phyloP scores from a whole-genome alignment of 2,797 vertebrate genomes.

The Euthynnus affinis region DNA sequence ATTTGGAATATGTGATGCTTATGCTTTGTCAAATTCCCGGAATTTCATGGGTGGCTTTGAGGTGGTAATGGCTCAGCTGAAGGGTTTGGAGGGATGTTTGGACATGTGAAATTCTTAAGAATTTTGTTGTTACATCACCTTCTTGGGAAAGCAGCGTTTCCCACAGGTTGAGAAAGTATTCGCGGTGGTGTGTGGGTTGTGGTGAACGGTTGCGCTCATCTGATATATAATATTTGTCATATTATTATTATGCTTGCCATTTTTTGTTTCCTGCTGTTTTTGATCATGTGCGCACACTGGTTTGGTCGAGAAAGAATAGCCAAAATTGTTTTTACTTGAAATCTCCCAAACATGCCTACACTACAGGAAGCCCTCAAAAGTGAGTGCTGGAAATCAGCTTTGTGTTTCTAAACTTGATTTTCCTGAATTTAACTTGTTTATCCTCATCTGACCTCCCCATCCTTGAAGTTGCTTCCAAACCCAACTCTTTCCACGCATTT shows the following conservation, averaged over 20 bases:
- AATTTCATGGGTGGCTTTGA: constrained; percentile 61
- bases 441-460: constrained; percentile 61
- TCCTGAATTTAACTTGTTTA: constrained; percentile 48
- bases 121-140: constrained; percentile 48
- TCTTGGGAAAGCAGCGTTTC: constrained; percentile 56
- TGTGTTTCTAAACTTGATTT: constrained; percentile 50
- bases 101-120: constrained; percentile 52
- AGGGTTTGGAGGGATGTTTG: constrained; percentile 35
- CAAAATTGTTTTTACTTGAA: not conserved
- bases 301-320: constrained; percentile 1
- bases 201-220: constrained; percentile 16
- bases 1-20: constrained; percentile 50
- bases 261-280: constrained; percentile 12
- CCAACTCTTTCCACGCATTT: constrained; percentile 50
- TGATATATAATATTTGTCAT: constrained; percentile 10
- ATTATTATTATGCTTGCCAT: not conserved
- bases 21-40: constrained; percentile 61
- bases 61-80: constrained; percentile 26
- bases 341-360: not conserved
- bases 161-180: constrained; percentile 31
- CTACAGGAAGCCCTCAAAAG: constrained; percentile 10
- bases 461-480: constrained; percentile 57
- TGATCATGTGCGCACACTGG: not conserved
- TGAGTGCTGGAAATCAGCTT: constrained; percentile 43
- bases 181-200: not conserved